Percentiles rank a stretch among this genome's conserved stretches.
These are phyloP conservation scores for Capromys pilorides DNA, from an alignment of 2,797 vertebrate genomes.

Conservation along the genomic window DNA sequence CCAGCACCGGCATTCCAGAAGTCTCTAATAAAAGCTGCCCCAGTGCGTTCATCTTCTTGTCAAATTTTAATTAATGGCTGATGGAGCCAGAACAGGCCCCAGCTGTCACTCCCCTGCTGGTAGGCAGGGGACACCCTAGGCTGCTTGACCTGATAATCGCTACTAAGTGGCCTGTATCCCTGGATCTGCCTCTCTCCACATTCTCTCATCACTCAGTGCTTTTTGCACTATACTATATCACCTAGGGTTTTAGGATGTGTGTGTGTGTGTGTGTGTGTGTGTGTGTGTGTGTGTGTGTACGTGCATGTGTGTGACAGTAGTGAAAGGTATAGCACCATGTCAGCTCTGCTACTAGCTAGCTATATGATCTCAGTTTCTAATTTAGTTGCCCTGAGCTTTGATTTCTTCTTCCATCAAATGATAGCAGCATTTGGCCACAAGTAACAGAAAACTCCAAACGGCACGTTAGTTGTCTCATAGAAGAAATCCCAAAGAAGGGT, in stretches of 20 bases:
- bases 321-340: conserved; percentile 9
- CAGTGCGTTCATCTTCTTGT: conserved; percentile 86
- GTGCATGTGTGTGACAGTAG: neutral
- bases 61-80: conserved; percentile 87
- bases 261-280: neutral
- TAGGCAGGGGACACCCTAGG: conserved; percentile 50
- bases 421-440: conserved; percentile 43
- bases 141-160: conserved; percentile 72
- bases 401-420: conserved; percentile 36
- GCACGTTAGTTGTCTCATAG: neutral
- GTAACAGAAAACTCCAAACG: conserved; percentile 38
- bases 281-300: neutral
- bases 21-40: conserved; percentile 83
- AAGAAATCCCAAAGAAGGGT: neutral
- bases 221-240: conserved; percentile 23
- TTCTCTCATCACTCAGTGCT: neutral
- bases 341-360: neutral
- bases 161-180: conserved; percentile 63
- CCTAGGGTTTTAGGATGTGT: neutral
- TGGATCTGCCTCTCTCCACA: conserved; percentile 19
- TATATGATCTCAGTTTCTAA: conserved; percentile 12
- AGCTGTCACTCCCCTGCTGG: conserved; percentile 64
- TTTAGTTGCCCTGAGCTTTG: conserved; percentile 33
- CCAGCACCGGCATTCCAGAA: conserved; percentile 61
- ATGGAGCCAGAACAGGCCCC: conserved; percentile 79